These are phyloP conservation scores for Gymnobelideus leadbeateri DNA, from an alignment of 2,113 vertebrate genomes.

Conservation along the genomic window DNA sequence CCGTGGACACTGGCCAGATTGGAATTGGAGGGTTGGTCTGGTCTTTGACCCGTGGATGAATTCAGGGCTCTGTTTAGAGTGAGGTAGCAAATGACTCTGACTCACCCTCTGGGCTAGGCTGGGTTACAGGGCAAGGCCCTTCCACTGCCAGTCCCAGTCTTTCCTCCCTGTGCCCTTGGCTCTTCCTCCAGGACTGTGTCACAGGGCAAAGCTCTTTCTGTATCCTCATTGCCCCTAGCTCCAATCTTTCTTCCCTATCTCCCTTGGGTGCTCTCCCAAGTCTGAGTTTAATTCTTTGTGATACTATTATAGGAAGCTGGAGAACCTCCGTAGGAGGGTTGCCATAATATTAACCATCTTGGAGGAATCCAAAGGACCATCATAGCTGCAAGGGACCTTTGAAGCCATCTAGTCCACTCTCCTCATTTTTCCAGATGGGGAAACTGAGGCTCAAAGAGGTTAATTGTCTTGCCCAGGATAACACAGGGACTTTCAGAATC, in stretches of 20 bases:
- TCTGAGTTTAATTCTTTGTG: neutral
- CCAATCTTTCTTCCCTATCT: neutral
- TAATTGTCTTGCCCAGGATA: neutral
- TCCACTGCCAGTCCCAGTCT: neutral
- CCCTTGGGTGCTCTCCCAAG: neutral
- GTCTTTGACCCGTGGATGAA: neutral
- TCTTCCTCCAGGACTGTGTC: neutral
- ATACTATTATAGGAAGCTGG: neutral
- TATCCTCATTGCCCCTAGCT: neutral
- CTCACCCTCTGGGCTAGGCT: neutral
- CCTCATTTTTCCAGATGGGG: neutral
- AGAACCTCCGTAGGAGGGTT: neutral
- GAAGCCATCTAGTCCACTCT: neutral
- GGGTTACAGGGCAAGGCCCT: neutral
- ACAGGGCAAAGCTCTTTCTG: neutral
- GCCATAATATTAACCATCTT: too few species aligned
- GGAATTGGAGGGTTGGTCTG: neutral
- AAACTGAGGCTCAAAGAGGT: neutral
- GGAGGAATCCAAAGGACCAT: neutral
- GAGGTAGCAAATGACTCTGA: neutral
- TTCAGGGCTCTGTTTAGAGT: neutral
- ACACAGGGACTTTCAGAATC: neutral
- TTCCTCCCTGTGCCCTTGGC: neutral
- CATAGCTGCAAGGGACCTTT: neutral
- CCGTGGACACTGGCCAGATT: neutral